A percentile compares a stretch with the other conserved stretches of the same genome.
These are phyloP conservation scores for Empis livida DNA, from an alignment of 2,888 invertebrate genomes.

Conservation along the genomic window DNA sequence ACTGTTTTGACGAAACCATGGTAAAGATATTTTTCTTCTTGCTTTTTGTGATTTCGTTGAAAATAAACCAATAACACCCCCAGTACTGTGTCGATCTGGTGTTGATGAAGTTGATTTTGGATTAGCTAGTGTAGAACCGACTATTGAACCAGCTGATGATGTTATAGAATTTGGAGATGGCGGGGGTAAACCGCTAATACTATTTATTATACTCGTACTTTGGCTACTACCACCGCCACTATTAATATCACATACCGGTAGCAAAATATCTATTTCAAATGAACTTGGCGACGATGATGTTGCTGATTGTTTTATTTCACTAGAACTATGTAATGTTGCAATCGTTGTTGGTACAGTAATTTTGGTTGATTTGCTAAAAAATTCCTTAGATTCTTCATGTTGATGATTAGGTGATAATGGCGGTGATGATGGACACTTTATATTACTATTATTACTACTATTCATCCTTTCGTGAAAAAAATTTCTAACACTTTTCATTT, in stretches of 20 bases:
- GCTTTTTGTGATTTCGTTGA: constrained; percentile 48
- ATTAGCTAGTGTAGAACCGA: constrained; percentile 14
- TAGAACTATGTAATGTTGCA: not conserved
- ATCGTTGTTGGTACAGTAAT: not conserved
- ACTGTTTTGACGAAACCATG: constrained; percentile 79
- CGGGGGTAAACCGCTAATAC: constrained; percentile 2
- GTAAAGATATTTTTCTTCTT: constrained; percentile 74
- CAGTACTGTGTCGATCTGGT: constrained; percentile 9
- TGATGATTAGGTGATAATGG: not conserved
- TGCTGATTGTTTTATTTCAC: not conserved
- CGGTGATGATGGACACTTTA: constrained; percentile 1
- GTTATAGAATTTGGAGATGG: constrained; percentile 11
- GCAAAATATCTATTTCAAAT: not conserved
- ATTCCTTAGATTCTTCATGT: not conserved
- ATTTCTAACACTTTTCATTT: constrained; percentile 34
- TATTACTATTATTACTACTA: constrained; percentile 12
- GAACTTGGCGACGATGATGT: not conserved
- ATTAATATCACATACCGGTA: not conserved
- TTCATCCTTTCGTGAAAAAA: constrained; percentile 33
- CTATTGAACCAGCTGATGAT: constrained; percentile 11
- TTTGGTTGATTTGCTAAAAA: not conserved
- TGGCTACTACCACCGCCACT: not conserved
- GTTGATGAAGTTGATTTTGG: constrained; percentile 13
- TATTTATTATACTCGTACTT: constrained; percentile 8
- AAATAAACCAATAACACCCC: constrained; percentile 9